Conservation (phyloP, 1,140 invertebrate species). For the Drosophila sechellia region DNA sequence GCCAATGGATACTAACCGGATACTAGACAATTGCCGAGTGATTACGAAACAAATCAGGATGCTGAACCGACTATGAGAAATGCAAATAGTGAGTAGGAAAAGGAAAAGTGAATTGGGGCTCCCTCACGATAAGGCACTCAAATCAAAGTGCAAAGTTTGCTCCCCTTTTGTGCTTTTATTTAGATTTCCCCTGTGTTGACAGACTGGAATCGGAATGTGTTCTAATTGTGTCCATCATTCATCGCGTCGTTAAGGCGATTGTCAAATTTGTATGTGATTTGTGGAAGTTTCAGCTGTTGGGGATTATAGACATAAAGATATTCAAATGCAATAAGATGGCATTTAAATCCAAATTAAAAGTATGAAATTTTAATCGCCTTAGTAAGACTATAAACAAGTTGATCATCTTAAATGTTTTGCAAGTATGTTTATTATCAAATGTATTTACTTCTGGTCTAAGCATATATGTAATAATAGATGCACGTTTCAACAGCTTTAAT, state of each 20-base stretch:
- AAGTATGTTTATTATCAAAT: neutral
- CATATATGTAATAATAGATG: neutral
- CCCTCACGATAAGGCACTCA: slow-evolving; percentile 11
- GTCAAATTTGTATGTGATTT: slow-evolving; percentile 62
- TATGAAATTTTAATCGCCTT: neutral
- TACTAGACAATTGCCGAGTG: slow-evolving; percentile 32
- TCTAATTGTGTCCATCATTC: slow-evolving; percentile 69
- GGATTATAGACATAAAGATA: neutral
- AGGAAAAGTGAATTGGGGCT: neutral
- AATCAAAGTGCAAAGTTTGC: slow-evolving; percentile 7
- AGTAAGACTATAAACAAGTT: neutral
- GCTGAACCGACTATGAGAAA: slow-evolving; percentile 15
- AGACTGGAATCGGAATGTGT: slow-evolving; percentile 33
- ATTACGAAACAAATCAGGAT: slow-evolving; percentile 62
- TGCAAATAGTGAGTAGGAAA: slow-evolving; percentile 48
- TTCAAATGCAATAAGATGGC: too few species aligned
- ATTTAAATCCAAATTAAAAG: too few species aligned
- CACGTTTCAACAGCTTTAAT: neutral
- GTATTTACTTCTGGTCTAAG: neutral
- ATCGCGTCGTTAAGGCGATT: slow-evolving; percentile 53
- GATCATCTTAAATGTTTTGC: neutral
- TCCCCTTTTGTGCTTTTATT: slow-evolving; percentile 25
- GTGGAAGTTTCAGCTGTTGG: slow-evolving; percentile 53
- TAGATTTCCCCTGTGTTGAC: slow-evolving; percentile 21
- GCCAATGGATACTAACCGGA: slow-evolving; percentile 25